Base-by-base conservation (phyloP, 2,113 vertebrate genomes). In the Pterocles gutturalis region DNA sequence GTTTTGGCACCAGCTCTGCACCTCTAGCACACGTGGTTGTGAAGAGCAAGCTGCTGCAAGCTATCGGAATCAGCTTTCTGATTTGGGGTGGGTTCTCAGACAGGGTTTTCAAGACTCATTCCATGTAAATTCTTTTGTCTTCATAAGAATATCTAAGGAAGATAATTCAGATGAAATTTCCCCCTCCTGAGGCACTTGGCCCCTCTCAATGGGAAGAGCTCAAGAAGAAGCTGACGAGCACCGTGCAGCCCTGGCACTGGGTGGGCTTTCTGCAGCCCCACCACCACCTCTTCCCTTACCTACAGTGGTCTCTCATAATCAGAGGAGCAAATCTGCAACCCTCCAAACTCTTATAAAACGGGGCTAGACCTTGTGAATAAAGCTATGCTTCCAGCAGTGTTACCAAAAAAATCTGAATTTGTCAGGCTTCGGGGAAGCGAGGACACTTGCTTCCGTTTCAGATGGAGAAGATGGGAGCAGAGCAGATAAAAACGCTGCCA, bases 1-100 rank as follows among this genome's bases (percentile, higher is more conserved):
- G 73, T 89, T 96, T 96, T 97, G 95, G 92, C 94, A 72, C 94
- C n/a, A 8, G 90, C 85, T 87, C 87, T 89, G 92, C 96, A 93
- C 87, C 96, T 93, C 71, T 60, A 88, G 89, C 24, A 21, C 67
- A n/a, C 2, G 8, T 5, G 36, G 79, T 48, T 86, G 87, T 77
- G 92, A 95, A 51, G 65, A 90, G 85, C 24, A 60, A 83, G 84
- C 53, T 20, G 43, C 70, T 34, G 45, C 38, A 17, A 76, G 61
- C 65, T 28, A 89, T 53, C 5, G 11, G 41, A 86, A 83, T 87
- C 90, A 66, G 89, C 65, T 75, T 26, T 45, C 92, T 94, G 95
- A 48, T 72, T 89, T 66, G 34, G 82, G 75, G 70, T 79, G 48
- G 17, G 18, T 86, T 73, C 89, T 71, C 69, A 54, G 90, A 92